Evolutionary conservation across 2,113 vertebrate genomes (phyloP).

Genomic region (Anguilla rostrata): DNA sequence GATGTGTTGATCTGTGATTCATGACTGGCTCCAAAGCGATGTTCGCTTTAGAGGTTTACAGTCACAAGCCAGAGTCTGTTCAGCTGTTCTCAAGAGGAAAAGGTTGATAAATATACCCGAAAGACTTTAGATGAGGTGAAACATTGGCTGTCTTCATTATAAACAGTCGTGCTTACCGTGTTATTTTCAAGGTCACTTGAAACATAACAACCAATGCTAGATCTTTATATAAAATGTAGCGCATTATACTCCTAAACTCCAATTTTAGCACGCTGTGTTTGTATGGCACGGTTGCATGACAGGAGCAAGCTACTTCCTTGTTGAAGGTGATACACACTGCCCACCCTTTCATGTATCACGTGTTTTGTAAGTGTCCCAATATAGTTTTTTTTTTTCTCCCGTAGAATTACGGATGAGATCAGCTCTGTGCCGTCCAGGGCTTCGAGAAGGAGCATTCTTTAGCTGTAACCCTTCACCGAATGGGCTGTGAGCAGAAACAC

Average conservation of each 20-base stretch:
- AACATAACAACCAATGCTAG: background rate
- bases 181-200: background rate
- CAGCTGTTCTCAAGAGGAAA: background rate
- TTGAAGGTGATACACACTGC: background rate
- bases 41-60: background rate
- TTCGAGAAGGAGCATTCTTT: background rate
- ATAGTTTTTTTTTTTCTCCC: background rate
- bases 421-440: background rate
- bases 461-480: background rate
- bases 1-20: background rate
- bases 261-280: background rate
- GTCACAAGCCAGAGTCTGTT: background rate
- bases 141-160: background rate
- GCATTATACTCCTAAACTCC: background rate
- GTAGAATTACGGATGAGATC: background rate
- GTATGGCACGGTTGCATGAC: background rate
- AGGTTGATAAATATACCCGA: background rate
- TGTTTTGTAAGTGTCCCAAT: background rate
- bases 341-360: background rate
- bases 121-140: background rate
- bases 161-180: background rate
- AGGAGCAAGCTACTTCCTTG: background rate
- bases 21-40: background rate
- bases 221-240: background rate
- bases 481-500: background rate